Base-by-base conservation (phyloP, 2,888 invertebrate genomes). In the Sclerodermus sp. region DNA sequence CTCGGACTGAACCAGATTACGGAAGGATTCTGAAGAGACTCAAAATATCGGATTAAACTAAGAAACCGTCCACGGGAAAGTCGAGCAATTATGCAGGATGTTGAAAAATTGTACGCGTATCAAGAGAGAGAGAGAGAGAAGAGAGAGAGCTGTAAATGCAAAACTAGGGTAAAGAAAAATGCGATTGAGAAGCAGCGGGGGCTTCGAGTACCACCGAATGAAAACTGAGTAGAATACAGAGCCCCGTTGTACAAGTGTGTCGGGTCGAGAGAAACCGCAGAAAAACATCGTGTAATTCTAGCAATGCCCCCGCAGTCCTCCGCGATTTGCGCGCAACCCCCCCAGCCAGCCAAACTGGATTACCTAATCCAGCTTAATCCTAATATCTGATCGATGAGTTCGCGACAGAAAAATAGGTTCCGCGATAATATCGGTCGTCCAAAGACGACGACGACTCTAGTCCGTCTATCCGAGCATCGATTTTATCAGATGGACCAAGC, bases 321-420 rank as follows among this genome's bases (percentile, higher is more conserved):
- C 6, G 12, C 10, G 38, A 38, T 4, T 9, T 14, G 16, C 17
- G 8, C 16, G 2, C n/a, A 9, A 17, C 38, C 17, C 15, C 36
- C 9, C 36, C 14, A 36, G 4, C 13, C 18, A 23, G 23, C 23
- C 23, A 23, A 23, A 23, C 18, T 16, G 16, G 38, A 38, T 9
- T 10, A 17, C 38, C 6, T 8, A 15, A 12, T 12, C 15, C 3
- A 16, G 38, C 10, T 47, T 61, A 61, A 67, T 62, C 64, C 62
- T 49, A 51, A 56, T 58, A 58, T 60, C 62, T 62, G 62, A 64
- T 67, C 62, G 62, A 61, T 59, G 57, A 50, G 47, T 58, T 57
- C 55, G 49, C 18, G 38, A 37, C 36, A 36, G 9, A 16, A 13
- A 44, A 23, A 51, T 18, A 15, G 23, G 23, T 23, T 23, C 8